phyloP scores from a whole-genome alignment of 1,140 invertebrate species.

The Drosophila biarmipes region DNA sequence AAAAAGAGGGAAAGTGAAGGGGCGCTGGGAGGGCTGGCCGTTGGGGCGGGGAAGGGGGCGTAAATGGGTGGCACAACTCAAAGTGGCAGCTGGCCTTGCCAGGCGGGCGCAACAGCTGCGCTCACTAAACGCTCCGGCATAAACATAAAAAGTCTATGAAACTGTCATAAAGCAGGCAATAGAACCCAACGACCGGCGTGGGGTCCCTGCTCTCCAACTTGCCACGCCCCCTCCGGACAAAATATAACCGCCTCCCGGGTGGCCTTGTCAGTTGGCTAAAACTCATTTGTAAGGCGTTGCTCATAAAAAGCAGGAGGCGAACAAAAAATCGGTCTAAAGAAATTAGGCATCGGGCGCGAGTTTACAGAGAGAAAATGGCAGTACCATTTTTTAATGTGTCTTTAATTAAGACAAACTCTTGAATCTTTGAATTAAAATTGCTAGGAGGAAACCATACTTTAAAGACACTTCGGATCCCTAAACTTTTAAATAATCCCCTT shows the following conservation, averaged over 20 bases:
- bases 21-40: neutral
- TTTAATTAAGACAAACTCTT: no score
- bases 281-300: slow-evolving; percentile 76
- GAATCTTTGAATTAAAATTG: no score
- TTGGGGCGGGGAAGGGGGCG: neutral
- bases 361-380: slow-evolving; percentile 16
- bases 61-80: slow-evolving; percentile 35
- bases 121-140: slow-evolving; percentile 76
- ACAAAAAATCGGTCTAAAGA: slow-evolving; percentile 50
- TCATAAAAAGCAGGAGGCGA: slow-evolving; percentile 63
- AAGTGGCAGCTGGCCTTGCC: slow-evolving; percentile 53
- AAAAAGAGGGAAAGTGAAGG: neutral
- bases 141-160: slow-evolving; percentile 83
- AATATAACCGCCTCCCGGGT: slow-evolving; percentile 40
- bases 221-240: slow-evolving; percentile 13
- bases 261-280: slow-evolving; percentile 67
- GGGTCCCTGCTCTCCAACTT: slow-evolving; percentile 18
- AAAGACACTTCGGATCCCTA: no score
- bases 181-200: slow-evolving; percentile 73
- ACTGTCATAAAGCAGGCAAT: slow-evolving; percentile 82
- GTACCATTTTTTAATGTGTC: neutral
- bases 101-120: slow-evolving; percentile 75
- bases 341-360: slow-evolving; percentile 43
- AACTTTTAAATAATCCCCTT: no score
- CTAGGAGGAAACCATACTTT: no score